Percentiles rank a stretch among this genome's conserved stretches.
Evolutionary conservation across 2,888 invertebrate genomes (phyloP).

Genomic region (Epinotia demarniana): DNA sequence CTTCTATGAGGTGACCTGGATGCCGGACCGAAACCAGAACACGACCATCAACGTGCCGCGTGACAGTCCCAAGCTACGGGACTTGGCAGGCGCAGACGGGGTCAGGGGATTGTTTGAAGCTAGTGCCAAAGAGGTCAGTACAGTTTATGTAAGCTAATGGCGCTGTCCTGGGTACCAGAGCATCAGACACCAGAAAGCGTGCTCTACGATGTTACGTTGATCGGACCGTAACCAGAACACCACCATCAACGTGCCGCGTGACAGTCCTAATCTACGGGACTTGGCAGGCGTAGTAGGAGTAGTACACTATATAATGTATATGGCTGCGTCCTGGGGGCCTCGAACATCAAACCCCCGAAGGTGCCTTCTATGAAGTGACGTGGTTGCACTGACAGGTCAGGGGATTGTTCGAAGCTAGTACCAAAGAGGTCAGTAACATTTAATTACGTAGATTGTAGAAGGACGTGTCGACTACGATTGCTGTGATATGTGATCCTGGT

Average conservation of each 20-base stretch:
- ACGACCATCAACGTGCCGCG: conserved; percentile 85
- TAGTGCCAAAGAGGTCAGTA: conserved; percentile 54
- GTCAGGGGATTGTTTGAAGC: conserved; percentile 55
- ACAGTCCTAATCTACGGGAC: too few relatives aligned
- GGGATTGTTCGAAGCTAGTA: conserved; percentile 56
- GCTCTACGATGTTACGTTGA: too few relatives aligned
- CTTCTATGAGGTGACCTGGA: conserved; percentile 83
- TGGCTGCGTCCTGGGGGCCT: too few relatives aligned
- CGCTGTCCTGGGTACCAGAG: too few relatives aligned
- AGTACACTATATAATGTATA: neutral
- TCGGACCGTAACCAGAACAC: too few relatives aligned
- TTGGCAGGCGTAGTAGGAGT: too few relatives aligned
- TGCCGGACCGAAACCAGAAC: conserved; percentile 95
- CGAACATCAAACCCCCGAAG: too few relatives aligned
- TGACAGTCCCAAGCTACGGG: conserved; percentile 83
- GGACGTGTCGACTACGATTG: neutral
- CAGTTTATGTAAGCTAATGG: too few relatives aligned
- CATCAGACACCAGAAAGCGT: too few relatives aligned
- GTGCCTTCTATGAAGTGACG: too few relatives aligned
- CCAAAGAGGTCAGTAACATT: conserved; percentile 34
- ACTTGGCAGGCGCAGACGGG: conserved; percentile 83
- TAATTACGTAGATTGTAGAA: neutral
- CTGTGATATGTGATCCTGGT: neutral
- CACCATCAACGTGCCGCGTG: too few relatives aligned
- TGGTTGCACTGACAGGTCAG: too few relatives aligned